These are phyloP conservation scores for Callopanchax toddi DNA, from an alignment of 2,113 vertebrate species.

Conservation along the genomic window DNA sequence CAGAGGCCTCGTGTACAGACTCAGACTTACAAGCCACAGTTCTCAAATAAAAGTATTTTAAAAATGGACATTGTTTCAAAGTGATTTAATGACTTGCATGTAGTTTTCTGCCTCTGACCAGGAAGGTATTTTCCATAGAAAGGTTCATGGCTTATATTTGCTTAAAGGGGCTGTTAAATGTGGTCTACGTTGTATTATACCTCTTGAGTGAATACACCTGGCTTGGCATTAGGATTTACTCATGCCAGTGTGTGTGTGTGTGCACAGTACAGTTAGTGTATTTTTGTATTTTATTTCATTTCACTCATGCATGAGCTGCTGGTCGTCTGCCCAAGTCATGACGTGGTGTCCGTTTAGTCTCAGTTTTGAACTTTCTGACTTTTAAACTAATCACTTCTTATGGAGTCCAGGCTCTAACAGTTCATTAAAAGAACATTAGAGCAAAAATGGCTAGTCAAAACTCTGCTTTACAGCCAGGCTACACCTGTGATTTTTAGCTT, in stretches of 20 bases:
- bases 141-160: constrained; percentile 51
- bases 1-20: constrained; percentile 33
- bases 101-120: constrained; percentile 37
- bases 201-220: constrained; percentile 60
- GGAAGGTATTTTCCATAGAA: constrained; percentile 55
- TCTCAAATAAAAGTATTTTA: constrained; percentile 57
- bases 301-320: constrained; percentile 10
- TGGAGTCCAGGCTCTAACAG: constrained; percentile 37
- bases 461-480: constrained; percentile 2
- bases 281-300: constrained; percentile 20
- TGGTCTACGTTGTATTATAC: constrained; percentile 28
- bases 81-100: constrained; percentile 51
- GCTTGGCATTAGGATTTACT: constrained; percentile 31
- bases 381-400: constrained; percentile 46
- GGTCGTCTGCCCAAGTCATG: constrained; percentile 17
- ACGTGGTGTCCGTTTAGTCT: constrained; percentile 37
- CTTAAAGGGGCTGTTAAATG: constrained; percentile 46
- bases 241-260: constrained; percentile 12
- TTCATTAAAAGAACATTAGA: constrained; percentile 58
- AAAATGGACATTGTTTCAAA: constrained; percentile 60
- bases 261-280: constrained; percentile 14
- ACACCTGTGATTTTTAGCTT: constrained; percentile 19
- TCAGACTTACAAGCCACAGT: constrained; percentile 58
- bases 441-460: constrained; percentile 17
- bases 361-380: constrained; percentile 50